These are phyloP conservation scores for Amazona vittata DNA, from an alignment of 2,113 vertebrate genomes.

Conservation along the genomic window DNA sequence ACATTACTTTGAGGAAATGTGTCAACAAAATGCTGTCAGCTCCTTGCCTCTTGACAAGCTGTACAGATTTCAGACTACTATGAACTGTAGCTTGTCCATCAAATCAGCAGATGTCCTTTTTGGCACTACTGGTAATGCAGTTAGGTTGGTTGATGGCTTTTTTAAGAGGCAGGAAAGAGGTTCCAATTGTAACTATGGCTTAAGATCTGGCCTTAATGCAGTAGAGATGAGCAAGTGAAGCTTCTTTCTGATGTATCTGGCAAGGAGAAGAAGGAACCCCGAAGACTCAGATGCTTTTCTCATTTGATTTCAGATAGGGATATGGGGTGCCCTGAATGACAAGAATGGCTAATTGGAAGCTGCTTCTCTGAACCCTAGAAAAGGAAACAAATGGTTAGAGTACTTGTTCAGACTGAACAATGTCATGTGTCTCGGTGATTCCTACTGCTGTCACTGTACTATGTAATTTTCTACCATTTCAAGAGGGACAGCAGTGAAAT, in stretches of 20 bases:
- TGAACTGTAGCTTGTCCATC: not conserved
- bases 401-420: not conserved
- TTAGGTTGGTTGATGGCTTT: not conserved
- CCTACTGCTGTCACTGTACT: not conserved
- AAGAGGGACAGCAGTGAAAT: not conserved
- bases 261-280: not conserved
- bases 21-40: slow-evolving; percentile 61
- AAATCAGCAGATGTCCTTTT: slow-evolving; percentile 42
- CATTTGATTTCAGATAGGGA: not conserved
- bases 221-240: not conserved
- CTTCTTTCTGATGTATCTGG: not conserved
- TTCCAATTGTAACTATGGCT: not conserved
- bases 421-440: not conserved
- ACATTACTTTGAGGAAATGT: slow-evolving; percentile 1
- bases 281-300: not conserved
- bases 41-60: slow-evolving; percentile 34
- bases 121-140: not conserved
- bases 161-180: not conserved
- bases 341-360: not conserved
- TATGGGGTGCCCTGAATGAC: not conserved
- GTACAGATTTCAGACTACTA: slow-evolving; percentile 15
- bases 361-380: not conserved
- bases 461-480: not conserved
- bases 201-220: not conserved
- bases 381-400: not conserved